Percentiles rank a stretch among this genome's conserved stretches.
Conservation (phyloP, 2,113 vertebrate genomes). For the Piprites chloris region DNA sequence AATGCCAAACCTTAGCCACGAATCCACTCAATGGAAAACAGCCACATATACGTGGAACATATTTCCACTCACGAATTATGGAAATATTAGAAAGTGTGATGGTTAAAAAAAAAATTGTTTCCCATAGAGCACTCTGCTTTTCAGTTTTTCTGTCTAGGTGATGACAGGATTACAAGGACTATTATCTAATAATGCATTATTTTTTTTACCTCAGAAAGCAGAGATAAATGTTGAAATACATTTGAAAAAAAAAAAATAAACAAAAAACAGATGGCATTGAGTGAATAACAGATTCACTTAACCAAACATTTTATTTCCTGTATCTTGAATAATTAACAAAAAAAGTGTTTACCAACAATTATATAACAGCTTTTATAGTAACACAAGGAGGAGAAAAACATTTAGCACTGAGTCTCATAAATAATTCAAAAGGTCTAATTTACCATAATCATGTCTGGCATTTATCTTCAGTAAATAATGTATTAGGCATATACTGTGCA, state of each 20-base stretch:
- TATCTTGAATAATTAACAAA: constrained; percentile 64
- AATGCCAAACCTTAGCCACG: neutral
- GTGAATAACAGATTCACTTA: constrained; percentile 47
- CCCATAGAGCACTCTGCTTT: neutral
- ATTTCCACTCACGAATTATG: accelerated
- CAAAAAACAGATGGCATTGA: neutral
- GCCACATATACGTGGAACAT: neutral
- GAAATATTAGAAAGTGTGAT: neutral
- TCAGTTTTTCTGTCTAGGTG: neutral
- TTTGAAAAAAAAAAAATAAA: neutral
- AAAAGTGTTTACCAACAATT: constrained; percentile 69
- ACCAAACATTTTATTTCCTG: constrained; percentile 57
- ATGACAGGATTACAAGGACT: neutral
- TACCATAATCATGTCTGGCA: constrained; percentile 65
- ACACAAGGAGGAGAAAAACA: constrained; percentile 51
- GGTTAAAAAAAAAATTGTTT: neutral
- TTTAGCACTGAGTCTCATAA: constrained; percentile 63
- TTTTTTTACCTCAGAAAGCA: neutral
- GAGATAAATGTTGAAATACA: neutral
- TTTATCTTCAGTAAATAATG: constrained; percentile 70
- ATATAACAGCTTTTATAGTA: constrained; percentile 62
- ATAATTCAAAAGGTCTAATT: constrained; percentile 71
- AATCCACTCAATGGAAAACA: neutral
- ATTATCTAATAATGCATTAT: neutral
- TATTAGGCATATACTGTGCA: constrained; percentile 42